Evolutionary conservation across 2,888 invertebrate species (phyloP), one percentile per base, ranked within the genome.

Genomic region (Hypena proboscidalis): DNA sequence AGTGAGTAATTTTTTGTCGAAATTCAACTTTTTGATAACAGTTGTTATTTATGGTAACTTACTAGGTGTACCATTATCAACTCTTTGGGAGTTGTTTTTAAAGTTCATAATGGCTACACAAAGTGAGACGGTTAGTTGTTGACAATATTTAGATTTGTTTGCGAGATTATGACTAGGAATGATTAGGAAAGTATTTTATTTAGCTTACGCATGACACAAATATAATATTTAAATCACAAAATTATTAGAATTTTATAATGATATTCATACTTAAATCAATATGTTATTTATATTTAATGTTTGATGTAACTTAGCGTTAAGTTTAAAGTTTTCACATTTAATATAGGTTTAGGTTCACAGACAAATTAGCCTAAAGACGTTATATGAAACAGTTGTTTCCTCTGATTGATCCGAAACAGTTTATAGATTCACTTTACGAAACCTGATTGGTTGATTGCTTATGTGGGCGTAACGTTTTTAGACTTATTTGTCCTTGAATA

Each of bases 251-350:
- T 39, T 42, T 56, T 62, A 45, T 46, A 44, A 46, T 58, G 53
- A 62, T 58, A 58, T 53, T 58, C 56, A 59, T 52, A 49, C 58
- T 52, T 59, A 52, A 58, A 51, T 50, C 45, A 6, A 43, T 61
- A 38, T 29, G 39, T 62, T 58, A 60, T 58, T 58, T 58, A 50
- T 58, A 47, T 47, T 38, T 23, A 45, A 48, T 52, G 32, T 39
- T 56, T 41, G 30, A 41, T 53, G 41, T 59, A 49, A 26, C 35
- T 50, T 62, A 62, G 49, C 32, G 9, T 42, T 62, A 58, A 57
- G 58, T 51, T 51, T 50, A 21, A 55, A 51, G n/a, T 48, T 47
- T 54, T 58, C 30, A 46, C 21, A 44, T 31, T 47, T 60, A 51
- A 51, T 41, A 31, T 58, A 62, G 35, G 15, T 45, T 27, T 52